These are phyloP conservation scores for Tachypleus tridentatus DNA, from an alignment of 1,140 invertebrate genomes.

Conservation along the genomic window DNA sequence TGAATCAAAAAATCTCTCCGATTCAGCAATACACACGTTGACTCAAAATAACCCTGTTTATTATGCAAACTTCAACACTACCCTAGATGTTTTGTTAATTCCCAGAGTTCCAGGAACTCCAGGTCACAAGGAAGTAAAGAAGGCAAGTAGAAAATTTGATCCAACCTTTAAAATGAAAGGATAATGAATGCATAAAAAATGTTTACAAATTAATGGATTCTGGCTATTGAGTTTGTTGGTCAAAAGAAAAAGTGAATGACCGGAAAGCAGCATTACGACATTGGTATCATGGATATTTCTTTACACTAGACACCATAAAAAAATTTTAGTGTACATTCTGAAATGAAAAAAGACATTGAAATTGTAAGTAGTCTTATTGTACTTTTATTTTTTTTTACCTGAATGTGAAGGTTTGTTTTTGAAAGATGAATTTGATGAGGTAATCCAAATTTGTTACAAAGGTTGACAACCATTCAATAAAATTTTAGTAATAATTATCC, in stretches of 20 bases:
- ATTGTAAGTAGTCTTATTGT: too few species aligned
- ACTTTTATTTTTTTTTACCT: too few species aligned
- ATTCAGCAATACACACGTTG: neutral
- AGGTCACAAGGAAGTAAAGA: conserved; percentile 43
- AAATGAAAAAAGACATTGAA: too few species aligned
- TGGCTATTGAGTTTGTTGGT: neutral
- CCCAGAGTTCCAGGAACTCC: conserved; percentile 23
- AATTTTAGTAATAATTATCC: too few species aligned
- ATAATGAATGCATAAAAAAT: conserved; percentile 1
- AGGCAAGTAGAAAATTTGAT: conserved; percentile 35
- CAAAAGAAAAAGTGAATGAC: neutral
- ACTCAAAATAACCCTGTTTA: neutral
- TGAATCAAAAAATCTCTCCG: neutral
- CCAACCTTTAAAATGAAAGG: neutral
- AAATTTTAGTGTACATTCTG: too few species aligned
- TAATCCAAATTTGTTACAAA: too few species aligned
- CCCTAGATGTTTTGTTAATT: conserved; percentile 24
- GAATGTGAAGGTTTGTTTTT: too few species aligned
- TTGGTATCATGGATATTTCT: too few species aligned
- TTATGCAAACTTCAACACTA: conserved; percentile 21
- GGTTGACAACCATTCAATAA: too few species aligned
- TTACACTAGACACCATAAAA: too few species aligned
- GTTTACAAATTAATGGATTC: neutral
- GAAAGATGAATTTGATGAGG: too few species aligned
- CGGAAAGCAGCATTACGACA: neutral